Evolutionary conservation across 1,140 invertebrate genomes (phyloP).

Genomic region (Drosophila elegans): DNA sequence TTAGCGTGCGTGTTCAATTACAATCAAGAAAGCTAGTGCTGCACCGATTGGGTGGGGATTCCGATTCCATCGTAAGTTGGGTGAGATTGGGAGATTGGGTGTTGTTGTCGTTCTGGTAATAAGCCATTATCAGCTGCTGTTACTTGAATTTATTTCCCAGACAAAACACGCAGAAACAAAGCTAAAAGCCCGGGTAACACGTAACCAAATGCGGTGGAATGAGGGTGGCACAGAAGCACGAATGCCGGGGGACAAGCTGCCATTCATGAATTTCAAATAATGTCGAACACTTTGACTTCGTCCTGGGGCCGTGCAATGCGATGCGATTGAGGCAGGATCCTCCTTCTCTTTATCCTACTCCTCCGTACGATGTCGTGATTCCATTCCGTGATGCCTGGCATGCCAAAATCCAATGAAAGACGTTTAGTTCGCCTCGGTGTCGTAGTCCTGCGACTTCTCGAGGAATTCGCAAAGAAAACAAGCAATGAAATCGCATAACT

Average conservation of each 20-base stretch:
- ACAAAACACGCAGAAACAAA: conserved; percentile 46
- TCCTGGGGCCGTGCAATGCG: conserved; percentile 69
- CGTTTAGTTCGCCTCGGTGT: conserved; percentile 73
- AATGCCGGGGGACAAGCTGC: conserved; percentile 51
- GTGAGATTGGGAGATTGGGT: conserved; percentile 25
- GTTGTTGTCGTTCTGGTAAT: conserved; percentile 43
- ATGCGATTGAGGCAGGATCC: conserved; percentile 58
- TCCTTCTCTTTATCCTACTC: not conserved
- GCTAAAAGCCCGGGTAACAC: conserved; percentile 18
- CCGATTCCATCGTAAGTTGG: not conserved
- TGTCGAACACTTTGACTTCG: conserved; percentile 82
- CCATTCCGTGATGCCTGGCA: conserved; percentile 73
- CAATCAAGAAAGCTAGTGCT: conserved; percentile 27
- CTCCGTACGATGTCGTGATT: conserved; percentile 65
- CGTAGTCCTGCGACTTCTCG: conserved; percentile 48
- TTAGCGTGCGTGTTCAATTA: conserved; percentile 82
- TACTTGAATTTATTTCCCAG: conserved; percentile 75
- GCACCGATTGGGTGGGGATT: not conserved
- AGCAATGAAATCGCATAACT: conserved; percentile 84
- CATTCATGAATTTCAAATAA: conserved; percentile 83
- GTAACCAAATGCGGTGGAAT: not conserved
- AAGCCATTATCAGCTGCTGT: conserved; percentile 79
- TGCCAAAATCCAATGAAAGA: conserved; percentile 83
- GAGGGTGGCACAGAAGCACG: conserved; percentile 6
- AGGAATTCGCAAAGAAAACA: conserved; percentile 82